Evolutionary conservation across 53 echinoderm and acorn worm genomes (phyloP), one percentile per base, ranked within the genome.

Genomic region (Arbacia lixula): DNA sequence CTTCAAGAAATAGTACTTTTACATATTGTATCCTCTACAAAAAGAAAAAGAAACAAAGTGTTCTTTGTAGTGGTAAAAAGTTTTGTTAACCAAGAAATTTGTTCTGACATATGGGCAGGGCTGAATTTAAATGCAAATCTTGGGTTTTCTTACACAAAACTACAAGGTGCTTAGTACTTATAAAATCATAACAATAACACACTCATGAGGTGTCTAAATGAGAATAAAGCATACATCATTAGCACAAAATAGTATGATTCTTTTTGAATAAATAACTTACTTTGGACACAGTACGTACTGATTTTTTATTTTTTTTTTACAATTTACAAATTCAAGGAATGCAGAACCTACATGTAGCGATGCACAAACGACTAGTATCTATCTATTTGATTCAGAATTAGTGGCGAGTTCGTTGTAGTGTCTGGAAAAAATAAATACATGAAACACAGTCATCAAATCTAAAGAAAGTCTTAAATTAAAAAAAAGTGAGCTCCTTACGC

Each of bases 231-330:
- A 75, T 75, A 75, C 53, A 75, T 36, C 28, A 75, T 75, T 52
- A 34, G 75, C 75, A 75, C 75, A 75, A 75, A 75, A 75, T 75
- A 75, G 75, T 75, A 53, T 75, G 72, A 29, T 33, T 53, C 20
- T n/a, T n/a, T n/a, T n/a, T 75, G 53, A 72, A 75, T 75, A 75
- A 75, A 75, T 75, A 75, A 75, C 53, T 75, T 53, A 75, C 75
- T 75, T 75, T 75, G 75, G 75, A 75, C 75, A 75, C 75, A 32
- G 53, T 75, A 75, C 54, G 75, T 75, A 75, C 75, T 75, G 75
- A 75, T 75, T 75, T 75, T 43, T 41, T 41, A 34, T 52, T 75
- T 54, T 36, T 75, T 75, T 75, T 75, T 75, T 53, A 52, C 52
- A 75, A 33, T 75, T 75, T 53, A 75, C 75, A 75, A 75, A 53